Evolutionary conservation across 2,113 vertebrate species (phyloP).

Genomic region (Emydura subglobosa): DNA sequence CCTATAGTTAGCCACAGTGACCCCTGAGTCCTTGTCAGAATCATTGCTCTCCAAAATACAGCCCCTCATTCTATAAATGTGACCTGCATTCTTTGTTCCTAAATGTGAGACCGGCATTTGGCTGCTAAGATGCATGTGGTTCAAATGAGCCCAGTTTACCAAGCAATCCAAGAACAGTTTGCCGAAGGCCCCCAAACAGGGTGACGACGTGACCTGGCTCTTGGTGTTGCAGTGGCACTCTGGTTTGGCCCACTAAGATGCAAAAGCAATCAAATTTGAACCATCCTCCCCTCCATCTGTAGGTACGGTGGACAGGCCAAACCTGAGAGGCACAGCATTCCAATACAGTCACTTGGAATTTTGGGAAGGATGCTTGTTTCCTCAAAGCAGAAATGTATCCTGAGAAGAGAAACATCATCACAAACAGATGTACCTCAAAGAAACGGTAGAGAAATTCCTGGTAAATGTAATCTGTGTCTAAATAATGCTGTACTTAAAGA

Average conservation of each 20-base stretch:
- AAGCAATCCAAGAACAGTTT: not conserved
- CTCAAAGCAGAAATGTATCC: no score
- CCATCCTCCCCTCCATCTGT: not conserved
- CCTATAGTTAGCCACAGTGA: not conserved
- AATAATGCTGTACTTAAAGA: not conserved
- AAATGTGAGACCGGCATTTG: not conserved
- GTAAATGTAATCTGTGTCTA: not conserved
- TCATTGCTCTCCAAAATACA: not conserved
- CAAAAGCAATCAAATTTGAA: not conserved
- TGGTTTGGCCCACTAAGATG: not conserved
- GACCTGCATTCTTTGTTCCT: not conserved
- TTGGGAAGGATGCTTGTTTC: no score
- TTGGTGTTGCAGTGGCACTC: not conserved
- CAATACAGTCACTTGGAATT: no score
- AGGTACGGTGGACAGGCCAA: no score
- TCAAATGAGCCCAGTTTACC: not conserved
- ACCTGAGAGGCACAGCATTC: no score
- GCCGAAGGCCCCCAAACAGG: not conserved
- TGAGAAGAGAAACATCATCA: no score
- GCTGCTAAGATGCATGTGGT: not conserved
- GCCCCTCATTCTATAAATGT: not conserved
- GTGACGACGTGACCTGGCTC: not conserved
- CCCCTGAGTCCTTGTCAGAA: not conserved
- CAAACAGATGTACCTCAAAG: not conserved
- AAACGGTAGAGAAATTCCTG: not conserved